A percentile compares a stretch with the other conserved stretches of the same genome.
Conservation (phyloP, 2,888 invertebrate species). For the Selenia dentaria region DNA sequence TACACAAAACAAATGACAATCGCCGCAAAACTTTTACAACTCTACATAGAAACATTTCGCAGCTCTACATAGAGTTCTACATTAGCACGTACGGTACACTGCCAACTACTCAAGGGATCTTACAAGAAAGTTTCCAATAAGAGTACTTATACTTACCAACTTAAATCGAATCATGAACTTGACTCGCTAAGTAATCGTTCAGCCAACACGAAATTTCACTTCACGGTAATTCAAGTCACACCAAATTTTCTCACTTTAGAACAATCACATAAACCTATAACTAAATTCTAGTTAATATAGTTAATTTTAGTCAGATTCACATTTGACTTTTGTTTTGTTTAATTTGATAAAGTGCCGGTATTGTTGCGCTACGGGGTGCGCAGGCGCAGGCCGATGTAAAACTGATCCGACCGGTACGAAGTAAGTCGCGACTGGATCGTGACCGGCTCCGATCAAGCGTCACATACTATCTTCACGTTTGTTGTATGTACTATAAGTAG, state of each 20-base stretch:
- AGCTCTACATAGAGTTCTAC: no score
- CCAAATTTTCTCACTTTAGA: not conserved
- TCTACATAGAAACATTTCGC: not conserved
- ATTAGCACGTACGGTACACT: not conserved
- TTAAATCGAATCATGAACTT: slow-evolving; percentile 56
- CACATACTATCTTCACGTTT: slow-evolving; percentile 33
- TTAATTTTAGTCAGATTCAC: slow-evolving; percentile 16
- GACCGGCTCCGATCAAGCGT: slow-evolving; percentile 52
- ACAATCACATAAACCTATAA: slow-evolving; percentile 1
- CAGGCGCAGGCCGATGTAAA: slow-evolving; percentile 69
- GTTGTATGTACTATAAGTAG: slow-evolving; percentile 24
- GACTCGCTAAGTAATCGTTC: slow-evolving; percentile 52
- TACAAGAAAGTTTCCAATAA: slow-evolving; percentile 34
- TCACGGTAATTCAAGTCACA: slow-evolving; percentile 27
- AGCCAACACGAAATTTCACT: slow-evolving; percentile 61
- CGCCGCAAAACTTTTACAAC: slow-evolving; percentile 3
- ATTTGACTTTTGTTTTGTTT: slow-evolving; percentile 33
- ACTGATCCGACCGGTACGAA: slow-evolving; percentile 80
- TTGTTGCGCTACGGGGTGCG: slow-evolving; percentile 48
- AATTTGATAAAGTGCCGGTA: slow-evolving; percentile 53
- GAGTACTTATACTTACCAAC: slow-evolving; percentile 27
- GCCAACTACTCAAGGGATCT: slow-evolving; percentile 5
- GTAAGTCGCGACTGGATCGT: slow-evolving; percentile 50
- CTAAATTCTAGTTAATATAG: not conserved
- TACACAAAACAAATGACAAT: slow-evolving; percentile 8